Conservation (phyloP, 2,797 vertebrate species). For the Todus mexicanus region DNA sequence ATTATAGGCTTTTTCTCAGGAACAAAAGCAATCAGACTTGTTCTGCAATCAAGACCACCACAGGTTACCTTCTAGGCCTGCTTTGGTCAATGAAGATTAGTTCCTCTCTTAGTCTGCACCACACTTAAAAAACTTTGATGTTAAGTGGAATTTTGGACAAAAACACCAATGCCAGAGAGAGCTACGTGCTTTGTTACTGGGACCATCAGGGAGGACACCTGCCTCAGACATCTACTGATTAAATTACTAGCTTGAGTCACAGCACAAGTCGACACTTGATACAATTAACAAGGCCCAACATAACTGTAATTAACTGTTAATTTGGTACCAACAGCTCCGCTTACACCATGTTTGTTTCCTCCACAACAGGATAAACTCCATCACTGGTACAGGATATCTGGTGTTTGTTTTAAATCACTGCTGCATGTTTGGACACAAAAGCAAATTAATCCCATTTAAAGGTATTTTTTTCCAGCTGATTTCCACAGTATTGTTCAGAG, state of each 20-base stretch:
- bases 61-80: not conserved
- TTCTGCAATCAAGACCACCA: not conserved
- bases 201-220: not conserved
- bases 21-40: not conserved
- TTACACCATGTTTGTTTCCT: conserved; percentile 15
- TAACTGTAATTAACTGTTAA: conserved; percentile 11
- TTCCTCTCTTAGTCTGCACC: not conserved
- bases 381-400: conserved; percentile 47
- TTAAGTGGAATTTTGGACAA: not conserved
- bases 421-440: not conserved
- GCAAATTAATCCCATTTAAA: not conserved
- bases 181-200: not conserved
- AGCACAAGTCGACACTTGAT: not conserved
- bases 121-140: not conserved
- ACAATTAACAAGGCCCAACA: not conserved
- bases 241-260: not conserved
- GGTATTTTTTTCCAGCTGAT: not conserved
- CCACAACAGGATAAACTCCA: conserved; percentile 35
- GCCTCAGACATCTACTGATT: not conserved
- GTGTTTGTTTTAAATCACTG: conserved; percentile 24
- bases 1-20: not conserved
- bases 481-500: conserved; percentile 19
- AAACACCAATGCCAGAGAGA: not conserved
- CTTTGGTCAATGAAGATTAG: not conserved
- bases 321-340: not conserved